Evolutionary conservation across 2,797 vertebrate genomes (phyloP), one percentile per base, ranked within the genome.

Genomic region (Periophthalmus magnuspinnatus): DNA sequence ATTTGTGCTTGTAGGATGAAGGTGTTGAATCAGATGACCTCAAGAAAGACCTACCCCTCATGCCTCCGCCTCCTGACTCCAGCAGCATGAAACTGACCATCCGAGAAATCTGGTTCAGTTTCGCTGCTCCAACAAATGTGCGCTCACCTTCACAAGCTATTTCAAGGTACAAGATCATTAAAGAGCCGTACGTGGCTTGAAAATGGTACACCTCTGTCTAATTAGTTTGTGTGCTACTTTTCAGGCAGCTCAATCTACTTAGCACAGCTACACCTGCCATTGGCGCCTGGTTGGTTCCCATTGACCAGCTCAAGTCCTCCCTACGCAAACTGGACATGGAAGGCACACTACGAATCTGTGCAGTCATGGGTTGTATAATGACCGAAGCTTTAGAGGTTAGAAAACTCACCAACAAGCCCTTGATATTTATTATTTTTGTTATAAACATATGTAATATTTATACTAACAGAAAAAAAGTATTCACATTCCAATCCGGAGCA

Each of bases 331-430:
- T 98, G 76, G 96, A 99, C 84, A 97, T 96, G 24, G 97, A 98
- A 80, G 93, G 93, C 64, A 99, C 96, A 0, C 88, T 99, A 58
- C 90, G 97, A 0, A 90, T 99, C 73, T 99, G 98, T 84, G 98
- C 98, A 9, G 96, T 99, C 1, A 98, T 99, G 97, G 98, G 97
- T 58, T 99, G 97, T 89, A 96, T 99, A 85, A 99, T 99, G 97
- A 99, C 97, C 0, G 98, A 99, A 84, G 98, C 97, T 14, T 88
- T 99, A 5, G 97, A 99, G 96, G 98, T 98, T 68, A 85, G 86
- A 22, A 32, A 2, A 7, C 2, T 19, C 22, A 52, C 33, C 36
- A 47, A 58, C 22, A 61, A 14, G 1, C n/a, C 21, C 14, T 9
- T 50, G 5, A 6, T 56, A n/a, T 6, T 16, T 28, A 28, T 28